These are phyloP conservation scores for Craterocephalus amniculus DNA, from an alignment of 2,797 vertebrate species.

Conservation along the genomic window DNA sequence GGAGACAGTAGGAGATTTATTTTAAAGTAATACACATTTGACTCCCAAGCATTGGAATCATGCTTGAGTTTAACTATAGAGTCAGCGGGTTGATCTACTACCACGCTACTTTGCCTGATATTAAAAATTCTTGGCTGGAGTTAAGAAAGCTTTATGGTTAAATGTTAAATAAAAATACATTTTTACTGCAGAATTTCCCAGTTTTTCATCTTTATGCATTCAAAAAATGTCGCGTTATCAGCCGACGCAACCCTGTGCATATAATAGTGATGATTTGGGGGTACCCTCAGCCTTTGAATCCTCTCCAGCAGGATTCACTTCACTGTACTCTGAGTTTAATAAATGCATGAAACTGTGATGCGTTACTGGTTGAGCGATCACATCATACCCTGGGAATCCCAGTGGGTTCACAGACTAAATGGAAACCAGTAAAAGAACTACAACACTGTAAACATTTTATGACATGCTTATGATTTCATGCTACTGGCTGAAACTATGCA, in stretches of 20 bases:
- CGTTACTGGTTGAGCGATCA: not conserved
- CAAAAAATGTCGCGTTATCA: not conserved
- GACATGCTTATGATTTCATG: not conserved
- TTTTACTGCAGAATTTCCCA: not conserved
- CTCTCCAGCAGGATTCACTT: not conserved
- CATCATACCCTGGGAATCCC: not conserved
- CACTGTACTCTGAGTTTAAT: too few species aligned
- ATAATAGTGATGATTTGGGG: not conserved
- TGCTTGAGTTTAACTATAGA: too few species aligned
- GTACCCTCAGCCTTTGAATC: not conserved
- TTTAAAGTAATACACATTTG: too few species aligned
- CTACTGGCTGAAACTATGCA: not conserved
- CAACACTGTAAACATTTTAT: not conserved
- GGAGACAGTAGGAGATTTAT: too few species aligned
- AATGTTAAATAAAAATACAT: not conserved
- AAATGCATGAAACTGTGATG: too few species aligned
- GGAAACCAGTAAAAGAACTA: not conserved
- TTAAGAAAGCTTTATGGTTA: too few species aligned
- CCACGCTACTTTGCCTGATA: too few species aligned
- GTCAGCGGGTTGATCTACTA: too few species aligned
- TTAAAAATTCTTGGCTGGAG: too few species aligned
- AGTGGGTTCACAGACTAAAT: not conserved
- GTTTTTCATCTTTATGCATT: not conserved
- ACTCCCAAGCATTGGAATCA: too few species aligned
- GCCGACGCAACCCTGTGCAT: too few species aligned